Evolutionary conservation across 2,888 invertebrate genomes (phyloP).

Genomic region (Drosophila fulvimacula): DNA sequence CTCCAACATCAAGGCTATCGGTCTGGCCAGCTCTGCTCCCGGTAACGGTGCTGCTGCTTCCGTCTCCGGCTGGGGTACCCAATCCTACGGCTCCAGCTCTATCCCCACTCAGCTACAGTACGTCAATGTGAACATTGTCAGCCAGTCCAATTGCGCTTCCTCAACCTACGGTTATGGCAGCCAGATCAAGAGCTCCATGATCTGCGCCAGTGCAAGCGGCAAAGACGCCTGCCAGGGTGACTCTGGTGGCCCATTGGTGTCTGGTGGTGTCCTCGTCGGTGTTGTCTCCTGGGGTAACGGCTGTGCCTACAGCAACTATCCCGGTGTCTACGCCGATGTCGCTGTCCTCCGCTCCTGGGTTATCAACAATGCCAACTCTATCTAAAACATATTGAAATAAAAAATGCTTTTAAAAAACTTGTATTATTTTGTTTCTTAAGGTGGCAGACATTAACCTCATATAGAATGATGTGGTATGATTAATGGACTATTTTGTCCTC

Average conservation of each 20-base stretch:
- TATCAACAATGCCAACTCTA: slow-evolving; percentile 15
- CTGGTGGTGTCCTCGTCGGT: slow-evolving; percentile 59
- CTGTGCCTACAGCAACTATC: slow-evolving; percentile 64
- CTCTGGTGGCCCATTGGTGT: slow-evolving; percentile 77
- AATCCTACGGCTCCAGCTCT: slow-evolving; percentile 68
- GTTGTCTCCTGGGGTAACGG: slow-evolving; percentile 78
- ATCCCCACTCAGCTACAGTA: slow-evolving; percentile 82
- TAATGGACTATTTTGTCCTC: too few relatives aligned
- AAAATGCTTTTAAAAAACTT: background rate
- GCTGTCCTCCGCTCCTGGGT: slow-evolving; percentile 58
- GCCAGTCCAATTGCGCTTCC: slow-evolving; percentile 81
- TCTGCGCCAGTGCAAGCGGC: slow-evolving; percentile 61
- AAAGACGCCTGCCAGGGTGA: slow-evolving; percentile 75
- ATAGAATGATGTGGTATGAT: too few relatives aligned
- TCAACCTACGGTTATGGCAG: slow-evolving; percentile 81
- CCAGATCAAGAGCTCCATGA: slow-evolving; percentile 55
- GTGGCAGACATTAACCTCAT: too few relatives aligned
- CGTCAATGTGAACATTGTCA: slow-evolving; percentile 85
- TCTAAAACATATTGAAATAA: slow-evolving; percentile 29
- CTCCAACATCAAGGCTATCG: slow-evolving; percentile 83
- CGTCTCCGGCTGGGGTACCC: slow-evolving; percentile 75
- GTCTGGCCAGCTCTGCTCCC: slow-evolving; percentile 81
- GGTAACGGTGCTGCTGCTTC: slow-evolving; percentile 56
- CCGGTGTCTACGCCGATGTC: slow-evolving; percentile 66
- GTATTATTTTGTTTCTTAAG: background rate